Evolutionary conservation across 2,797 vertebrate species (phyloP).

Genomic region (Rhynchonycteris naso): DNA sequence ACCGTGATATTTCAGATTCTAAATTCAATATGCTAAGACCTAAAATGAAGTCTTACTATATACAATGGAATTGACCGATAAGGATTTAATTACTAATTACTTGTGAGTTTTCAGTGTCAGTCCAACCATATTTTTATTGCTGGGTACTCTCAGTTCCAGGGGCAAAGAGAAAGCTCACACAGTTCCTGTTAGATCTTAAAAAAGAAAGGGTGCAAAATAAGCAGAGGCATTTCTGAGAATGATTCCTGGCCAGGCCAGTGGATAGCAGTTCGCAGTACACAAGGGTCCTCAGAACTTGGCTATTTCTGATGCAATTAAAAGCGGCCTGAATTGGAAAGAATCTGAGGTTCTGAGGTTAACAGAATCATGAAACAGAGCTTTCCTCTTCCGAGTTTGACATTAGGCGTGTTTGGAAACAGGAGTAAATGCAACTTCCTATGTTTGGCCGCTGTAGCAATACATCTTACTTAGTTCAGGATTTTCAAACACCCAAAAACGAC

Average conservation of each 20-base stretch:
- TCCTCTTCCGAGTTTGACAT: constrained; percentile 74
- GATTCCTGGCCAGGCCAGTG: constrained; percentile 1
- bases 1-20: constrained; percentile 61
- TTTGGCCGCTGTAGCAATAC: constrained; percentile 47
- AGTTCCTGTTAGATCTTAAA: constrained; percentile 62
- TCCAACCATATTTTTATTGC: constrained; percentile 51
- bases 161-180: constrained; percentile 62
- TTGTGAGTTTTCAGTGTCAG: neutral
- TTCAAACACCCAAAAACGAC: constrained; percentile 34
- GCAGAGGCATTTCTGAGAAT: constrained; percentile 24
- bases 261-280: constrained; percentile 57
- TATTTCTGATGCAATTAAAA: constrained; percentile 60
- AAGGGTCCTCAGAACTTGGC: constrained; percentile 42
- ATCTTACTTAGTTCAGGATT: constrained; percentile 43
- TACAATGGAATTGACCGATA: constrained; percentile 44
- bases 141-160: constrained; percentile 44
- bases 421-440: constrained; percentile 77
- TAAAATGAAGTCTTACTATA: constrained; percentile 42
- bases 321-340: constrained; percentile 43
- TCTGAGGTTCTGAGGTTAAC: constrained; percentile 49
- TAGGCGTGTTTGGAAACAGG: constrained; percentile 75
- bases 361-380: constrained; percentile 45
- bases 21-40: neutral
- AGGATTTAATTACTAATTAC: constrained; percentile 56
- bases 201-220: constrained; percentile 58